Conservation (phyloP, 2,797 vertebrate genomes). For the Furcifer pardalis region DNA sequence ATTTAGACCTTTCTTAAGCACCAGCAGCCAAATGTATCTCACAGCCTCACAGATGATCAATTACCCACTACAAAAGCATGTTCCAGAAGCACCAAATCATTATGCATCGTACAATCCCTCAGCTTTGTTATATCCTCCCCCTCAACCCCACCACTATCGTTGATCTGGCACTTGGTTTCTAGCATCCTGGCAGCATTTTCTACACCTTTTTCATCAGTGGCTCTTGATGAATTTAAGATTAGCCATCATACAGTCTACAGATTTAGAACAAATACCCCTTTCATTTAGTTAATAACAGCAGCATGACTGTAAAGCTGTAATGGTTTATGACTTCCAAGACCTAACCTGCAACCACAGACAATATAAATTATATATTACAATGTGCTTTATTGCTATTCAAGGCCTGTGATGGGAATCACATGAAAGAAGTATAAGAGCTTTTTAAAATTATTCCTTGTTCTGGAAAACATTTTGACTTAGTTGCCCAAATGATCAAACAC, state of each 20-base stretch:
- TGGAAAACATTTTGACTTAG: slow-evolving; percentile 52
- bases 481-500: background rate
- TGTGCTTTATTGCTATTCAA: slow-evolving; percentile 61
- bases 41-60: slow-evolving; percentile 25
- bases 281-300: slow-evolving; percentile 74
- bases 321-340: slow-evolving; percentile 72
- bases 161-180: slow-evolving; percentile 11
- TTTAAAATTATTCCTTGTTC: slow-evolving; percentile 49
- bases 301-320: slow-evolving; percentile 68
- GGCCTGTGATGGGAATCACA: slow-evolving; percentile 51
- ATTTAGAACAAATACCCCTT: slow-evolving; percentile 73
- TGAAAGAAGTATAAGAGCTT: slow-evolving; percentile 35
- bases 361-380: slow-evolving; percentile 71
- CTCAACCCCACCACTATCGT: too few relatives aligned
- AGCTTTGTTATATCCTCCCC: background rate
- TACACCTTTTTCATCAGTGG: slow-evolving; percentile 44
- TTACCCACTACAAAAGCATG: slow-evolving; percentile 22
- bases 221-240: slow-evolving; percentile 65
- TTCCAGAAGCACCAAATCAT: slow-evolving; percentile 30
- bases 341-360: slow-evolving; percentile 75
- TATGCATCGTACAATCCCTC: background rate
- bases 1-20: slow-evolving; percentile 46
- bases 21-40: slow-evolving; percentile 35
- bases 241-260: slow-evolving; percentile 42
- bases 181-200: slow-evolving; percentile 53